These are phyloP conservation scores for Plebejus argus DNA, from an alignment of 2,888 invertebrate genomes.

Conservation along the genomic window DNA sequence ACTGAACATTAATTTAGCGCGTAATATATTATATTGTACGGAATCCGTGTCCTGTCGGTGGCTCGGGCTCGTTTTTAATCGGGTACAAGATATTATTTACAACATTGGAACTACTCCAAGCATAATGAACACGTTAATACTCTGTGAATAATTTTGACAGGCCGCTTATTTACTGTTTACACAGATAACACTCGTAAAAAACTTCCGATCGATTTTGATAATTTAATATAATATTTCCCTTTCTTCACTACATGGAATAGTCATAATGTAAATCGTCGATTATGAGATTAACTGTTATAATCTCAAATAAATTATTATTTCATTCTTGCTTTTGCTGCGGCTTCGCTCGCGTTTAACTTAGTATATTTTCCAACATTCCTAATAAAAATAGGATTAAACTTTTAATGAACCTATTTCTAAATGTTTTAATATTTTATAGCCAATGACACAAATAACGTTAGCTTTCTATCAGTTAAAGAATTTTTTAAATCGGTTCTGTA, in stretches of 20 bases:
- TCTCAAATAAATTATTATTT: no score
- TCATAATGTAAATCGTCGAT: no score
- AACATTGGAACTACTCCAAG: constrained; percentile 65
- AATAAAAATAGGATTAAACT: no score
- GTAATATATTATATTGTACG: neutral
- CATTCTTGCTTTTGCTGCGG: no score
- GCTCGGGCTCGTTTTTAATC: constrained; percentile 12
- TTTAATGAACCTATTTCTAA: no score
- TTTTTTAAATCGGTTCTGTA: no score
- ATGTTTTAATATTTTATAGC: no score
- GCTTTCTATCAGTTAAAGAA: no score
- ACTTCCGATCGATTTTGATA: neutral
- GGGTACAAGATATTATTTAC: constrained; percentile 42
- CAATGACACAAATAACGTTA: no score
- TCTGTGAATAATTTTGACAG: constrained; percentile 49
- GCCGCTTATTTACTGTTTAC: constrained; percentile 62
- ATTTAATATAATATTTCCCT: neutral
- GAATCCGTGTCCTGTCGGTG: constrained; percentile 8
- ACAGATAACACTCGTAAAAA: constrained; percentile 36
- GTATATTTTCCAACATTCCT: no score
- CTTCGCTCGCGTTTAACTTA: no score
- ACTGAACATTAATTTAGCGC: neutral
- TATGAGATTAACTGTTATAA: no score
- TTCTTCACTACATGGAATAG: neutral
- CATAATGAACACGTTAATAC: constrained; percentile 56